Conservation (phyloP, 2,113 vertebrate genomes). For the Poeciliopsis occidentalis region DNA sequence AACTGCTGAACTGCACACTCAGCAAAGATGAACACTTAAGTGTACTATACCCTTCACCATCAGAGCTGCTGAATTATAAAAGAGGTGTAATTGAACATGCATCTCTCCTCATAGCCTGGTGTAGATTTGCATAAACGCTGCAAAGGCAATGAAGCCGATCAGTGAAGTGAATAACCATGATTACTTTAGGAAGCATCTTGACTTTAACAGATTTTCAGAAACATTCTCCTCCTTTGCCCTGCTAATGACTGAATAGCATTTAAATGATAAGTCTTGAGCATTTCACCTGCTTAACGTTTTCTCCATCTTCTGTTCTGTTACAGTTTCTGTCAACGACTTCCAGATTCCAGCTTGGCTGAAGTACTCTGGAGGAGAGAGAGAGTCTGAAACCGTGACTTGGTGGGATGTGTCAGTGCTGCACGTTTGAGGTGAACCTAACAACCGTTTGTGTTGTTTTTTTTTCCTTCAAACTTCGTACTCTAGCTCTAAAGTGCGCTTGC, state of each 20-base stretch:
- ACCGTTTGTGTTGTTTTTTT: neutral
- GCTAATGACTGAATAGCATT: neutral
- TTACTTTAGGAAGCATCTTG: no score
- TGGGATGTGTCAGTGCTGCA: slow-evolving; percentile 14
- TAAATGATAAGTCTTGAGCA: slow-evolving; percentile 35
- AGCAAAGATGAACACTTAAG: neutral
- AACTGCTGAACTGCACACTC: neutral
- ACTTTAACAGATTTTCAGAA: no score
- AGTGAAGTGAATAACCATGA: neutral
- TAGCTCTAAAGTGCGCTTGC: neutral
- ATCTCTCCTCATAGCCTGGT: neutral
- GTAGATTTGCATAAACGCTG: neutral
- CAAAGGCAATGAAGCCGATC: neutral
- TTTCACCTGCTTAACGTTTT: slow-evolving; percentile 73
- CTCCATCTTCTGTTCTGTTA: slow-evolving; percentile 50
- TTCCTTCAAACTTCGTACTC: slow-evolving; percentile 9
- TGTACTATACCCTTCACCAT: neutral
- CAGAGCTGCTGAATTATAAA: neutral
- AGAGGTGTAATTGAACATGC: neutral
- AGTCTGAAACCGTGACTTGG: slow-evolving; percentile 31
- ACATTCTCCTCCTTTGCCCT: neutral
- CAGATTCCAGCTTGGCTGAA: slow-evolving; percentile 54
- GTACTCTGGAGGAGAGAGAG: neutral
- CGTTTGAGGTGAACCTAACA: slow-evolving; percentile 22
- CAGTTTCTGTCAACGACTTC: slow-evolving; percentile 63